Evolutionary conservation across 2,797 vertebrate genomes (phyloP).

Genomic region (Neomorphus geoffroyi): DNA sequence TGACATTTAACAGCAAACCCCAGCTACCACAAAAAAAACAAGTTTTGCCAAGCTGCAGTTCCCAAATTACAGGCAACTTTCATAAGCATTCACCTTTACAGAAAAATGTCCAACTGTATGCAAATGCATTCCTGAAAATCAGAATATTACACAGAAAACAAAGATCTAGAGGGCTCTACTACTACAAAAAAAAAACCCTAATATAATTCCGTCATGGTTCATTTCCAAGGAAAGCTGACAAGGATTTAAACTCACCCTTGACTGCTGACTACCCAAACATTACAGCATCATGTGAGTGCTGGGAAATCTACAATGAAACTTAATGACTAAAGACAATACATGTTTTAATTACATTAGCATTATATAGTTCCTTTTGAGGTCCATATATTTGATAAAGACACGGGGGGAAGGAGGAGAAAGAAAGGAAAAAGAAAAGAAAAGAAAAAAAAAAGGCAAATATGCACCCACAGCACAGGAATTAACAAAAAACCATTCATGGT

Average conservation of each 20-base stretch:
- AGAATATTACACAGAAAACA: background rate
- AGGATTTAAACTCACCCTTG: background rate
- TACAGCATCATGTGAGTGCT: background rate
- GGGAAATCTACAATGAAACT: background rate
- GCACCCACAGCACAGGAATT: background rate
- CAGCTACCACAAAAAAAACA: background rate
- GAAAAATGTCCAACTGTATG: background rate
- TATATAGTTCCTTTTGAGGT: background rate
- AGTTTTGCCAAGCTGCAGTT: background rate
- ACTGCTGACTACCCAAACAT: background rate
- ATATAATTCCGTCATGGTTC: background rate
- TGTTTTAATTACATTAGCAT: background rate
- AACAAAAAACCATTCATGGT: background rate
- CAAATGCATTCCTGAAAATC: background rate
- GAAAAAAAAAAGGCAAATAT: background rate
- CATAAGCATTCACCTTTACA: background rate
- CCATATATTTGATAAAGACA: background rate
- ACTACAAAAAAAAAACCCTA: background rate
- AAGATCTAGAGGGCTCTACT: background rate
- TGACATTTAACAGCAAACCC: background rate
- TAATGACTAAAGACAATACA: background rate
- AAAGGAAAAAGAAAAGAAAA: fast-evolving
- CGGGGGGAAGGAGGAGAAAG: too few species aligned
- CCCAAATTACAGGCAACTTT: background rate
- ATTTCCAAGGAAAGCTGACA: background rate